These are phyloP conservation scores for Hypomecis atomaria DNA, from an alignment of 2,888 invertebrate species.

Conservation along the genomic window DNA sequence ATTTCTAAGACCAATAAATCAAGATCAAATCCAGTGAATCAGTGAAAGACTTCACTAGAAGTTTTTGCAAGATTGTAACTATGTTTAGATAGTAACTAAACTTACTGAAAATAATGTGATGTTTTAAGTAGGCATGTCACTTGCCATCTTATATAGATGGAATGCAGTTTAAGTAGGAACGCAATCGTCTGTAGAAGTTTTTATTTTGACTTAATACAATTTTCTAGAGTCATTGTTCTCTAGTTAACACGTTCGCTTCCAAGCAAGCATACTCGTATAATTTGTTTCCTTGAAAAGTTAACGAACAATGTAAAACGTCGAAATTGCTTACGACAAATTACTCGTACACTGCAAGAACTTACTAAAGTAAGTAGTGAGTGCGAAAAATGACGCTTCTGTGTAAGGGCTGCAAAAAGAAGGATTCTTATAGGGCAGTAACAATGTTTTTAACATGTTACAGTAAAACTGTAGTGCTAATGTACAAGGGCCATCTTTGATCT, in stretches of 20 bases:
- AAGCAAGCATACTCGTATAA: neutral
- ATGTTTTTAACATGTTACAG: slow-evolving; percentile 2
- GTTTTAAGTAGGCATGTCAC: too few relatives aligned
- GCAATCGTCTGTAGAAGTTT: neutral
- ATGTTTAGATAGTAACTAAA: too few relatives aligned
- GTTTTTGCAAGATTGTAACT: too few relatives aligned
- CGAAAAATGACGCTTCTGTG: slow-evolving; percentile 17
- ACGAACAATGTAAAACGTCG: slow-evolving; percentile 13
- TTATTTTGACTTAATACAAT: neutral
- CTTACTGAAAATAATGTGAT: too few relatives aligned
- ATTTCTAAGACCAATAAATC: too few relatives aligned
- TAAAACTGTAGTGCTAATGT: neutral
- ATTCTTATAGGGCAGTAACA: slow-evolving; percentile 5
- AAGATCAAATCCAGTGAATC: too few relatives aligned
- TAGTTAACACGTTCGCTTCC: neutral
- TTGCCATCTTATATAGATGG: too few relatives aligned
- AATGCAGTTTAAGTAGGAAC: too few relatives aligned
- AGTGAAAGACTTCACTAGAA: too few relatives aligned
- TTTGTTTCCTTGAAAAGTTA: slow-evolving; percentile 12
- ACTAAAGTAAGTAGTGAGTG: slow-evolving; percentile 13
- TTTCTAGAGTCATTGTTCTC: neutral
- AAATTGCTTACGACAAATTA: slow-evolving; percentile 19
- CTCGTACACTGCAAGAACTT: slow-evolving; percentile 12
- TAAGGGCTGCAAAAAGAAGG: slow-evolving; percentile 9
- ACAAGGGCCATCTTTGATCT: neutral